These are phyloP conservation scores for Pogoniulus pusillus DNA, from an alignment of 2,797 vertebrate genomes.

Conservation along the genomic window DNA sequence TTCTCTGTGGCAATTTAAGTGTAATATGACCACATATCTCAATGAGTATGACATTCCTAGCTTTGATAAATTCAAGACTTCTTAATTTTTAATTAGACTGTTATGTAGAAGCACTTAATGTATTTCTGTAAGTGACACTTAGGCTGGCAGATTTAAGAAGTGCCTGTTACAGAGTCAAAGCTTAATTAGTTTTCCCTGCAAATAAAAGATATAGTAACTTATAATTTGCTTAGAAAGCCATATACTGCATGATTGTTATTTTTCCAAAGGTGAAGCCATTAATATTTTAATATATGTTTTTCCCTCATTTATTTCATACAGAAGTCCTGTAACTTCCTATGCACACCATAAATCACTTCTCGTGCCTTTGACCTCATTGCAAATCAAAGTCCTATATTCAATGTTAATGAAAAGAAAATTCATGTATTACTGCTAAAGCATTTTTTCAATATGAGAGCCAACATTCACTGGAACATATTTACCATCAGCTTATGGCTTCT, in stretches of 20 bases:
- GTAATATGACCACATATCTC: background rate
- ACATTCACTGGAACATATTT: background rate
- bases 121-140: conserved; percentile 37
- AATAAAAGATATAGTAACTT: conserved; percentile 62
- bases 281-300: conserved; percentile 37
- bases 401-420: conserved; percentile 33
- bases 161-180: conserved; percentile 5
- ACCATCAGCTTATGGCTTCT: background rate
- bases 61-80: conserved; percentile 20
- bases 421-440: conserved; percentile 10
- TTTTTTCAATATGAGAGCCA: conserved; percentile 11
- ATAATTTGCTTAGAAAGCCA: conserved; percentile 52
- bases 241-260: conserved; percentile 44
- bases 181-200: conserved; percentile 59
- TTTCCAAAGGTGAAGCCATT: conserved; percentile 61
- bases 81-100: conserved; percentile 50
- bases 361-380: conserved; percentile 43
- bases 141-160: conserved; percentile 33
- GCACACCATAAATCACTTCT: conserved; percentile 40
- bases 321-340: conserved; percentile 14
- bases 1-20: background rate
- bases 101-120: conserved; percentile 25
- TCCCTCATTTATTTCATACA: conserved; percentile 30
- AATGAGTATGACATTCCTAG: background rate
- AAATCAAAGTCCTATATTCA: conserved; percentile 12